These are phyloP conservation scores for Drosophila mercatorum DNA, from an alignment of 2,888 invertebrate genomes.

Conservation along the genomic window DNA sequence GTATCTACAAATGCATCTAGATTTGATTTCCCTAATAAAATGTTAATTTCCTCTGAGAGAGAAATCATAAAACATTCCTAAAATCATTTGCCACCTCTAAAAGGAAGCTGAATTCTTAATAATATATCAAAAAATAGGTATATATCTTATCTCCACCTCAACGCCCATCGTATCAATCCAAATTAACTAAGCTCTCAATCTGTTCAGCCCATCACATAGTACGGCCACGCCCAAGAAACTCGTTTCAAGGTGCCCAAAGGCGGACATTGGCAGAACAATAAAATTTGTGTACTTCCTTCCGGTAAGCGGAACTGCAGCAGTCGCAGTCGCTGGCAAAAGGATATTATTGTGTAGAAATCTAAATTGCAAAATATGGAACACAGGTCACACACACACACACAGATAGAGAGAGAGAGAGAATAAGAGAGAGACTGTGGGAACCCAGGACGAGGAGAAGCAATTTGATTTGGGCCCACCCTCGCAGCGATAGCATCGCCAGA, in stretches of 20 bases:
- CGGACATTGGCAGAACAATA: constrained; percentile 38
- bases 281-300: constrained; percentile 73
- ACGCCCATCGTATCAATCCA: neutral
- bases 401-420: no score
- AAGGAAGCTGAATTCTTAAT: no score
- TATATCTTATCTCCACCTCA: neutral
- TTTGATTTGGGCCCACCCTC: constrained; percentile 78
- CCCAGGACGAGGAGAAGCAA: constrained; percentile 50
- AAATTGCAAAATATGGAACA: constrained; percentile 78
- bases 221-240: constrained; percentile 41
- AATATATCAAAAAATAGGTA: neutral
- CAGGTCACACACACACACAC: constrained; percentile 7
- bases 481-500: constrained; percentile 68
- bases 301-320: constrained; percentile 63
- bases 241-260: constrained; percentile 33
- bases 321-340: constrained; percentile 47
- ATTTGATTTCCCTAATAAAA: neutral
- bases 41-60: neutral
- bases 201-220: constrained; percentile 1
- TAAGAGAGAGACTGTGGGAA: constrained; percentile 51
- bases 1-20: no score
- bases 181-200: neutral
- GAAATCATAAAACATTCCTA: no score
- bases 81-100: no score
- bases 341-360: constrained; percentile 68